These are phyloP conservation scores for Celastrina argiolus DNA, from an alignment of 2,888 invertebrate species.

Conservation along the genomic window DNA sequence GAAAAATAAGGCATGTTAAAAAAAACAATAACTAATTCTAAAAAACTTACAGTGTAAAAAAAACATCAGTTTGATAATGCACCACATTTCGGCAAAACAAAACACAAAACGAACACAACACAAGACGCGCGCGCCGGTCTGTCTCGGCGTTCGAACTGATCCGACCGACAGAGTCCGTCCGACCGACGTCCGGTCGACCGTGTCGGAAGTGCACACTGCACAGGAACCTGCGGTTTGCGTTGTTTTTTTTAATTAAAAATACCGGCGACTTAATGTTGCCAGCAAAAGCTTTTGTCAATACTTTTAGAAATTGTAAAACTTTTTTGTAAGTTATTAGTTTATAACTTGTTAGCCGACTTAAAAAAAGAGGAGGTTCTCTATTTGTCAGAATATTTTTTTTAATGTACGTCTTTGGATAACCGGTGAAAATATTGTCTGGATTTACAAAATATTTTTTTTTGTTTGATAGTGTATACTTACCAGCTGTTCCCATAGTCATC, in stretches of 20 bases:
- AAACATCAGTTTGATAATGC: conserved; percentile 32
- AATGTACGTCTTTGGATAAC: too few relatives aligned
- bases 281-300: neutral
- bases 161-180: neutral
- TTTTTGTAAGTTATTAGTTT: too few relatives aligned
- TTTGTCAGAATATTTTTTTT: too few relatives aligned
- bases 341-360: too few relatives aligned
- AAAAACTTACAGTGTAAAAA: conserved; percentile 34
- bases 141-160: neutral
- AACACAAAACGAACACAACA: conserved; percentile 12
- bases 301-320: neutral
- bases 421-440: too few relatives aligned
- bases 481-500: too few relatives aligned
- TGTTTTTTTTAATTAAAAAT: neutral
- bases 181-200: neutral
- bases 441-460: too few relatives aligned
- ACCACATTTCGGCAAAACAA: conserved; percentile 31
- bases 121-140: neutral
- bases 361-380: too few relatives aligned
- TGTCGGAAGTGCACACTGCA: conserved; percentile 1
- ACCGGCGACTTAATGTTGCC: neutral
- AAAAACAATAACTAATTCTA: neutral
- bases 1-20: too few relatives aligned
- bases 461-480: too few relatives aligned
- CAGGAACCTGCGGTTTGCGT: neutral